These are phyloP conservation scores for Synanthedon tipuliformis DNA, from an alignment of 2,888 invertebrate genomes.

Conservation along the genomic window DNA sequence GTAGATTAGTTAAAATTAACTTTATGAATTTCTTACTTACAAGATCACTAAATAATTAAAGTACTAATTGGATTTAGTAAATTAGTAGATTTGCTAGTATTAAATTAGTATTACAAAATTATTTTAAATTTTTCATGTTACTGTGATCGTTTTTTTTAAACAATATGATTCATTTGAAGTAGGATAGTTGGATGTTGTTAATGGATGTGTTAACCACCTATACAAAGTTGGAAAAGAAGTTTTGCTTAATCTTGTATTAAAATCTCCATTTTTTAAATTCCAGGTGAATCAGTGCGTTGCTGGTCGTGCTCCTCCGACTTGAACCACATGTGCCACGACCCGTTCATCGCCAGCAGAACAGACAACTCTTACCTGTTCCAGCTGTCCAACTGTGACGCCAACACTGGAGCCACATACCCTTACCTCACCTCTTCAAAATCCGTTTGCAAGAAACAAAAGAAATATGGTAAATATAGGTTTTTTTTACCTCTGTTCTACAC, in stretches of 20 bases:
- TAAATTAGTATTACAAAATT: too few species aligned
- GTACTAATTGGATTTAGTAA: too few species aligned
- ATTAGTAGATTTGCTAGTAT: too few species aligned
- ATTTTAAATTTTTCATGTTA: too few species aligned
- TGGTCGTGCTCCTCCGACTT: conserved; percentile 82
- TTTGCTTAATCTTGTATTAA: background rate
- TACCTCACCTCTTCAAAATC: conserved; percentile 65
- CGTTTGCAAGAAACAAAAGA: conserved; percentile 81
- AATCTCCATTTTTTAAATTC: conserved; percentile 25
- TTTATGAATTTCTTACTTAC: too few species aligned
- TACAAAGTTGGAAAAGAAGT: background rate
- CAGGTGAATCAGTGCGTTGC: conserved; percentile 76
- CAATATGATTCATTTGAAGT: too few species aligned
- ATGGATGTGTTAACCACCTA: too few species aligned
- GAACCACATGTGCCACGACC: conserved; percentile 78
- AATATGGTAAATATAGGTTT: conserved; percentile 72
- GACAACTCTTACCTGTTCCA: conserved; percentile 56
- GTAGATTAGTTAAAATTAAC: too few species aligned
- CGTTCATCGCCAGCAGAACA: conserved; percentile 72
- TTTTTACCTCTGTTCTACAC: too few species aligned
- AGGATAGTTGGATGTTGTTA: too few species aligned
- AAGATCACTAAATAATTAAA: too few species aligned
- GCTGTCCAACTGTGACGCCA: conserved; percentile 61
- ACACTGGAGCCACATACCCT: conserved; percentile 55
- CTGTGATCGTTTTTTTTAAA: too few species aligned